Percentiles rank a stretch among this genome's conserved stretches.
Conservation (phyloP, 2,888 invertebrate species). For the Athalia circularis region DNA sequence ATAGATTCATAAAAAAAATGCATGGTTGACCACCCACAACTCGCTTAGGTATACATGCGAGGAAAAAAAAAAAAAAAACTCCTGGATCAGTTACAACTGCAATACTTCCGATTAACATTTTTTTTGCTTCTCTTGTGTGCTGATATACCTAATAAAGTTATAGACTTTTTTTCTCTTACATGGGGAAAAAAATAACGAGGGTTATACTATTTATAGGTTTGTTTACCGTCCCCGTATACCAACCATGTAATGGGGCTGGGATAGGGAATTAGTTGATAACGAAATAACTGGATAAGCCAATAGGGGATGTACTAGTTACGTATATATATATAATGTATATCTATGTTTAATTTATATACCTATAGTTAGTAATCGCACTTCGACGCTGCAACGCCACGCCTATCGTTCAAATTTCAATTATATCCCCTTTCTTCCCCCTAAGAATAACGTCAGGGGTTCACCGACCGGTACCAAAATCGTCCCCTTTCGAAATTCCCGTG, state of each 20-base stretch:
- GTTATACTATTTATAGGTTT: slow-evolving; percentile 64
- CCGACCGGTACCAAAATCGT: not conserved
- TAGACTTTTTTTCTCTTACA: no score
- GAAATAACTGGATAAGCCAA: slow-evolving; percentile 48
- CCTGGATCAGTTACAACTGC: slow-evolving; percentile 34
- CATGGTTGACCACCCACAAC: not conserved
- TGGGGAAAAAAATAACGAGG: not conserved
- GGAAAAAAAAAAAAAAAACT: not conserved
- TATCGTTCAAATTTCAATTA: slow-evolving; percentile 17
- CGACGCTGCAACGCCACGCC: slow-evolving; percentile 13
- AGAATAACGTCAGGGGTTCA: not conserved
- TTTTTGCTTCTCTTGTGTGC: not conserved
- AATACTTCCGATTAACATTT: not conserved
- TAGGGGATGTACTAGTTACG: slow-evolving; percentile 7
- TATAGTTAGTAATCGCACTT: slow-evolving; percentile 34
- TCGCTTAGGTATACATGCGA: slow-evolving; percentile 13
- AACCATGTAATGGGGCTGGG: slow-evolving; percentile 32
- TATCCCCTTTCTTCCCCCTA: slow-evolving; percentile 47
- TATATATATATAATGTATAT: no score
- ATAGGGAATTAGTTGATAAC: slow-evolving; percentile 59
- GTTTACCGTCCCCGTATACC: slow-evolving; percentile 53
- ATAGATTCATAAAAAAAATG: slow-evolving; percentile 17
- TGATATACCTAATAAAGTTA: not conserved
- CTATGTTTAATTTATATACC: no score
- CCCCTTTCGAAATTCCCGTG: no score